Base-by-base conservation (phyloP, 2,888 invertebrate species). In the Prenolepis imparis region DNA sequence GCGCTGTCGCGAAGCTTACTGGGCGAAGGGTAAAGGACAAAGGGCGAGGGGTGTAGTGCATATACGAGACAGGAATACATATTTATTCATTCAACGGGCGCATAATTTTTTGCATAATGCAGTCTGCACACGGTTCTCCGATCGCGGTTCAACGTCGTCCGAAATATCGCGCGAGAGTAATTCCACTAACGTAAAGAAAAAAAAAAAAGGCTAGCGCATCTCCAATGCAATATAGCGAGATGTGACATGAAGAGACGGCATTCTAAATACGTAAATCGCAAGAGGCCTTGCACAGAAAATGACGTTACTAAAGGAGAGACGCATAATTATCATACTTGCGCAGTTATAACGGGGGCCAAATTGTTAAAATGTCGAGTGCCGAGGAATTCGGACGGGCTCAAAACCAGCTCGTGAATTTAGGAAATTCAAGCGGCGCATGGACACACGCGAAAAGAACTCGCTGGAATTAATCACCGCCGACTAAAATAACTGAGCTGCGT, bases 81-180 rank as follows among this genome's bases (percentile, higher is more conserved):
- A 91, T 90, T 90, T 90, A 90, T 91, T 90, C 86, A 80, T 80
- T 87, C 90, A 91, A 90, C 87, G 88, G 89, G 85, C 86, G 84
- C 87, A 89, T 89, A 90, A 91, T 91, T 87, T 91, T 91, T 91
- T 91, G 86, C 90, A 91, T 91, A 91, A 91, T 91, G 84, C 83
- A 86, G 87, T 80, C 84, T 48, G 85, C 83, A 64, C 88, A 84
- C 84, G 75, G 73, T 52, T 63, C 73, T 5, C 55, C 52, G 66
- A 83, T 73, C 86, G 78, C 72, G 70, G n/a, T 48, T 55, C 73
- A 64, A 52, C 61, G 72, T 39, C 75, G 64, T 66, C 39, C 36
- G 44, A 78, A 78, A 77, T 44, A 78, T 78, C 57, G 28, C 28
- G 28, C 28, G 39, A 9, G 44, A 78, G 78, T 72, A 44, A 72